Evolutionary conservation across 1,140 invertebrate genomes (phyloP).

Genomic region (Drosophila grimshawi): DNA sequence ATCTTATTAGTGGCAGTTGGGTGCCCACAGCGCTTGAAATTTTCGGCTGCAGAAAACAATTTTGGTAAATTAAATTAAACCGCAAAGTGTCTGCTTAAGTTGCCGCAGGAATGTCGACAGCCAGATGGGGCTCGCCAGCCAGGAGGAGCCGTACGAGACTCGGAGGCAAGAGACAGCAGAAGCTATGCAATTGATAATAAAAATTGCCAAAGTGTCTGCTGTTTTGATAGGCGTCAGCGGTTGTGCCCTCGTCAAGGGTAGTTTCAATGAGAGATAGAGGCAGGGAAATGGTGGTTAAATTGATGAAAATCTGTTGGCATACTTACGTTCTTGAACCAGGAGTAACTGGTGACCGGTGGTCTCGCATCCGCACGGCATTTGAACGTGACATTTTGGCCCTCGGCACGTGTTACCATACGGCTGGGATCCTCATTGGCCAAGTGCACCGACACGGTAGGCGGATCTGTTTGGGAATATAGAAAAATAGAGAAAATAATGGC

Average conservation of each 20-base stretch:
- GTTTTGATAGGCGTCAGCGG: constrained; percentile 68
- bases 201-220: constrained; percentile 61
- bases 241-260: constrained; percentile 10
- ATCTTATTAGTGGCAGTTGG: neutral
- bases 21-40: constrained; percentile 29
- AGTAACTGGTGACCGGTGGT: constrained; percentile 81
- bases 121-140: neutral
- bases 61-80: constrained; percentile 75
- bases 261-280: neutral
- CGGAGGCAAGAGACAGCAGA: neutral
- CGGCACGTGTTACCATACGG: constrained; percentile 79
- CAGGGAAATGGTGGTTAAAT: neutral
- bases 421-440: constrained; percentile 84
- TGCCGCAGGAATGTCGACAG: constrained; percentile 64
- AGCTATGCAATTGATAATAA: constrained; percentile 70
- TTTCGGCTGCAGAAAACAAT: constrained; percentile 39
- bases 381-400: constrained; percentile 84
- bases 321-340: constrained; percentile 85
- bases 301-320: constrained; percentile 31
- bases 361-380: constrained; percentile 84
- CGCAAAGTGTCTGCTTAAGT: constrained; percentile 79
- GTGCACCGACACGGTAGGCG: constrained; percentile 84
- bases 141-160: neutral
- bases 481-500: constrained; percentile 5
- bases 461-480: constrained; percentile 64